Percentiles rank a stretch among this genome's conserved stretches.
phyloP scores from a whole-genome alignment of 1,140 invertebrate species.

The Uloborus diversus region DNA sequence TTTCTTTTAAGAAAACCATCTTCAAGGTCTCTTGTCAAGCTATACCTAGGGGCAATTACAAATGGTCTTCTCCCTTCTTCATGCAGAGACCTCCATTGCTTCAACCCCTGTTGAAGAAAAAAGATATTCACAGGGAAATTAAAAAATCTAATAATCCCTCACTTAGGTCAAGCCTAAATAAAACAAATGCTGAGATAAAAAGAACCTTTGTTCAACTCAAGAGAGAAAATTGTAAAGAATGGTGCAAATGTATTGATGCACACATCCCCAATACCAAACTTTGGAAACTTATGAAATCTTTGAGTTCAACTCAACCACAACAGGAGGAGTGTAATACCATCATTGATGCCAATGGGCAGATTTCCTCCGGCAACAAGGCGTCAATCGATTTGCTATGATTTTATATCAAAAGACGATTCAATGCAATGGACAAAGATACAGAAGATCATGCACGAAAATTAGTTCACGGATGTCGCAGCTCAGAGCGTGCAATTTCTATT shows the following conservation, averaged over 20 bases:
- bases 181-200: not conserved
- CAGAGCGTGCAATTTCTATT: not conserved
- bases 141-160: not conserved
- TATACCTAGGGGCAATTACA: not conserved
- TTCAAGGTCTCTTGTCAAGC: not conserved
- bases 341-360: not conserved
- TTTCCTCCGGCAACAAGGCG: not conserved
- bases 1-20: not conserved
- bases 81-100: not conserved
- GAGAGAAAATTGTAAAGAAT: not conserved
- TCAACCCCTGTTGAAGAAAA: not conserved
- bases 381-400: no score
- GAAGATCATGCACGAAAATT: not conserved
- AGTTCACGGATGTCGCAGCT: not conserved
- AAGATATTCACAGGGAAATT: not conserved
- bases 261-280: slow-evolving; percentile 12
- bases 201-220: not conserved
- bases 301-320: not conserved
- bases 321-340: not conserved
- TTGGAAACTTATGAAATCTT: slow-evolving; percentile 9
- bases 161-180: not conserved
- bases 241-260: not conserved
- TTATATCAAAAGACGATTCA: no score
- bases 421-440: not conserved
- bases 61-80: not conserved